phyloP scores from a whole-genome alignment of 2,797 vertebrate species.

The Poliocrania exsul region DNA sequence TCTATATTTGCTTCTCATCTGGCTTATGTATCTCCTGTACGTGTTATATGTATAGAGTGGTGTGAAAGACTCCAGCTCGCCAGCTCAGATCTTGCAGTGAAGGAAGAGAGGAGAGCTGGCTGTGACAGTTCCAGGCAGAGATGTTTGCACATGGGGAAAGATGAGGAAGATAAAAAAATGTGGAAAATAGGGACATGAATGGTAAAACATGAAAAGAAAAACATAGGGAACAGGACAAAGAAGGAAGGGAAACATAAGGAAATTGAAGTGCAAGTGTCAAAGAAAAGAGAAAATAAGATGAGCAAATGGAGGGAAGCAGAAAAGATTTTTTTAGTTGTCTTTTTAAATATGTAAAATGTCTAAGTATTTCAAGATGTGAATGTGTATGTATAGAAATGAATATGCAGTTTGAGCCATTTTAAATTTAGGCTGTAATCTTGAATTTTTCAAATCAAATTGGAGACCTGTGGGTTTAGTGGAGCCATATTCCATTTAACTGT shows the following conservation, averaged over 20 bases:
- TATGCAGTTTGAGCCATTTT: background rate
- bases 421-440: background rate
- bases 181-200: background rate
- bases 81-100: background rate
- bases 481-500: background rate
- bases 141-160: background rate
- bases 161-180: background rate
- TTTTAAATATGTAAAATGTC: background rate
- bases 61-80: background rate
- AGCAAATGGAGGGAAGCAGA: slow-evolving; percentile 2
- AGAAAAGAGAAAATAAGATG: slow-evolving; percentile 8
- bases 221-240: slow-evolving; percentile 28
- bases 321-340: background rate
- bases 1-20: background rate
- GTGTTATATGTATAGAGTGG: background rate
- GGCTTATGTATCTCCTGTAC: background rate
- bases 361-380: background rate
- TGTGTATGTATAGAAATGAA: background rate
- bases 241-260: slow-evolving; percentile 15
- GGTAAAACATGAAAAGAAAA: slow-evolving; percentile 14
- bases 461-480: background rate
- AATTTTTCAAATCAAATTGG: background rate
- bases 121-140: background rate
- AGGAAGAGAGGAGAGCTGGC: background rate
- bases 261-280: background rate